phyloP scores from a whole-genome alignment of 1,140 invertebrate genomes.

The Hylaeus volcanicus region DNA sequence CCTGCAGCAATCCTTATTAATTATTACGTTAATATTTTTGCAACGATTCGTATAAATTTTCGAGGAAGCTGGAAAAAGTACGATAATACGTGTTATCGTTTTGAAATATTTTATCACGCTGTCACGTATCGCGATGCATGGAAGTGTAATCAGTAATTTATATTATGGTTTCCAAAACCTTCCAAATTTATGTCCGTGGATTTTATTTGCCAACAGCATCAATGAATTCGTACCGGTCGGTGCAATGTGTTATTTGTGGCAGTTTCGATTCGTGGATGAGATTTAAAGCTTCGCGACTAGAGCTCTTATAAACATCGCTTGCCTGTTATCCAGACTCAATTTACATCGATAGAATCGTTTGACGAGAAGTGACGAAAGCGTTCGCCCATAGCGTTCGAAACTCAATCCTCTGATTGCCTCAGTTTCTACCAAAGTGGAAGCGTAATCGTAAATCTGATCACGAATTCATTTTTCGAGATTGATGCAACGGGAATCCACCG shows the following conservation, averaged over 20 bases:
- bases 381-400: neutral
- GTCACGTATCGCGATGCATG: too few relatives aligned
- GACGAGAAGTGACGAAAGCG: neutral
- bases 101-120: too few relatives aligned
- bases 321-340: neutral
- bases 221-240: neutral
- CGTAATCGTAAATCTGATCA: conserved; percentile 14
- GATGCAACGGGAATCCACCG: neutral
- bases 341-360: neutral
- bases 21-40: too few relatives aligned
- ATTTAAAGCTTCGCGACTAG: neutral
- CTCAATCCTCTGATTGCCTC: conserved; percentile 10
- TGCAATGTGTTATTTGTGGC: neutral
- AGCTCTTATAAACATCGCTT: neutral
- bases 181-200: conserved; percentile 80
- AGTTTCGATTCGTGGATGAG: neutral
- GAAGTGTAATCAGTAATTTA: neutral
- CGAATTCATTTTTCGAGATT: conserved; percentile 30
- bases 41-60: too few relatives aligned
- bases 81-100: too few relatives aligned
- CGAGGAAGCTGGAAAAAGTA: too few relatives aligned
- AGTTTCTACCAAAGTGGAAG: neutral
- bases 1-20: too few relatives aligned
- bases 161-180: conserved; percentile 77
- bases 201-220: too few relatives aligned